A percentile compares a stretch with the other conserved stretches of the same genome.
phyloP scores from a whole-genome alignment of 2,888 invertebrate genomes.

The Drosophila cognata region DNA sequence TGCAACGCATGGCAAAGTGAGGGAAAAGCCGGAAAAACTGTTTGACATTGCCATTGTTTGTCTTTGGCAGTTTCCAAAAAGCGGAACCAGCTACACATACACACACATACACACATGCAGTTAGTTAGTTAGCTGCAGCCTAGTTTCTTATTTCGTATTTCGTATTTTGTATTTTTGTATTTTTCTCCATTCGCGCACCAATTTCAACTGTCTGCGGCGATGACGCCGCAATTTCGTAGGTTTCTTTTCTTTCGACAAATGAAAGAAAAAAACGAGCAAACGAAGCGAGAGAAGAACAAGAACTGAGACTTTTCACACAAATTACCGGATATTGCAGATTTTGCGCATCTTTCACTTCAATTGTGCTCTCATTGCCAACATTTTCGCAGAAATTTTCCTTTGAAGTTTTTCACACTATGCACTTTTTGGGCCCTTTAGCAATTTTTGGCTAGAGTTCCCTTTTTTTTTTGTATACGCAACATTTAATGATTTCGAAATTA shows the following conservation, averaged over 20 bases:
- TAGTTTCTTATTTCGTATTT: constrained; percentile 30
- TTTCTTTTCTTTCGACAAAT: constrained; percentile 22
- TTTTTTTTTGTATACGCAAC: neutral
- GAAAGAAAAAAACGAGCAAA: neutral
- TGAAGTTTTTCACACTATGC: constrained; percentile 26
- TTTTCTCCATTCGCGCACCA: constrained; percentile 27
- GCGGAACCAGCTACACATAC: constrained; percentile 56
- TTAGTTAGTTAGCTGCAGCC: constrained; percentile 45
- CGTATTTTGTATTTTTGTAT: constrained; percentile 23
- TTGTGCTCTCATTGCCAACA: constrained; percentile 24
- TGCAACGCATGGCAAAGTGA: constrained; percentile 63
- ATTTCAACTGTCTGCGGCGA: constrained; percentile 37
- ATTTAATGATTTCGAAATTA: neutral
- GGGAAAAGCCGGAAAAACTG: constrained; percentile 65
- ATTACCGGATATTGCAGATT: constrained; percentile 72
- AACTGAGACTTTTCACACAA: constrained; percentile 35
- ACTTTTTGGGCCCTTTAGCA: neutral
- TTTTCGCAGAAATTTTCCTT: constrained; percentile 35
- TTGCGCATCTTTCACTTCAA: constrained; percentile 47
- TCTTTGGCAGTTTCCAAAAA: constrained; percentile 58
- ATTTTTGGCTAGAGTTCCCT: neutral
- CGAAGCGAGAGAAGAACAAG: neutral
- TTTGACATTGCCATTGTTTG: constrained; percentile 64
- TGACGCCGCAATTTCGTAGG: constrained; percentile 54
- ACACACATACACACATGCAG: constrained; percentile 5